Base-by-base conservation (phyloP, 2,113 vertebrate species). In the Proterorhinus semilunaris region DNA sequence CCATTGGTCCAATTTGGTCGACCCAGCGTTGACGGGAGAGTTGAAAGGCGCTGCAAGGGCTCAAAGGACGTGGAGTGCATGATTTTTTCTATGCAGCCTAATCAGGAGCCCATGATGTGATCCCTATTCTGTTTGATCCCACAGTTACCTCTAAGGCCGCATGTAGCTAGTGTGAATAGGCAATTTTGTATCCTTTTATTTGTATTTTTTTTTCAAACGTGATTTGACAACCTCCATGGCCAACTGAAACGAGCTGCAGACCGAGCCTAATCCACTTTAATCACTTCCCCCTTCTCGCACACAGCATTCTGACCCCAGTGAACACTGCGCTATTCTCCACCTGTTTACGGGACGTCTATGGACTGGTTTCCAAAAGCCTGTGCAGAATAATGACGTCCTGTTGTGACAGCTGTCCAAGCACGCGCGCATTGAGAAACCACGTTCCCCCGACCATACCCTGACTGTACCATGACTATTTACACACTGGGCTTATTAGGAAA, bases 391-490 rank as follows among this genome's bases (percentile, higher is more conserved):
- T 69, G 65, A 78, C 69, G 76, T 64, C 65, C 66, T 87, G 87
- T 88, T 88, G 81, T 80, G 73, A 91, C 88, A 92, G 88, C 87
- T 89, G 88, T 79, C 66, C 51, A 80, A 79, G 74, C 76, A 84
- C 46, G 64, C 16, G 11, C 5, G 27, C 10, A 42, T 44, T 6
- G 46, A 61, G 50, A 67, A 71, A 72, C 17, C 63, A 53, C 44
- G 64, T 66, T 54, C 6, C 49, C 10, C 27, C 44, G 10, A 51
- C 55, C 69, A 50, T 72, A 8, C 51, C 12, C 27, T 46, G 10
- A 51, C 55, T 71, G 54, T 72, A 8, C 51, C 12, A 52, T 16
- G 62, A 48, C 51, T 43, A 71, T 63, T 65, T 71, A 42, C 51
- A 61, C 42, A 61, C 13, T 53, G 51, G 6, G 16, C 43, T 16